Percentiles rank a stretch among this genome's conserved stretches.
phyloP scores from a whole-genome alignment of 2,888 invertebrate genomes.

The Diplolepis rosae region DNA sequence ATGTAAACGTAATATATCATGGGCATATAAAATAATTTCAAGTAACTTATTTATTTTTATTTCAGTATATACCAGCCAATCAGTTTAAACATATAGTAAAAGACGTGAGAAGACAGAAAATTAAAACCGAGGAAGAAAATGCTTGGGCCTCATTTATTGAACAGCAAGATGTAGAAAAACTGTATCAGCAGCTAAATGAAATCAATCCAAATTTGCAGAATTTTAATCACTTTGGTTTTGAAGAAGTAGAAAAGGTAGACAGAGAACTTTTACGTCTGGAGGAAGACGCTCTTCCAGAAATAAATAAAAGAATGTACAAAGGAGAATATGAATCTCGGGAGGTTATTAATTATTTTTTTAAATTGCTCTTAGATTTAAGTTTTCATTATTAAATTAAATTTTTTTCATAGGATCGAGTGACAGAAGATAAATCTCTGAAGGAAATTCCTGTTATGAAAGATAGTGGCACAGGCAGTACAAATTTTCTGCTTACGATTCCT shows the following conservation, averaged over 20 bases:
- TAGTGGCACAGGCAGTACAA: slow-evolving; percentile 39
- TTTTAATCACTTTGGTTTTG: slow-evolving; percentile 36
- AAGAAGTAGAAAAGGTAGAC: slow-evolving; percentile 56
- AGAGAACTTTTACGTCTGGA: slow-evolving; percentile 57
- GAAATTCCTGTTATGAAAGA: slow-evolving; percentile 37
- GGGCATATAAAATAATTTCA: too few species aligned
- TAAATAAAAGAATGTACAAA: slow-evolving; percentile 31
- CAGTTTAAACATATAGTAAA: slow-evolving; percentile 65
- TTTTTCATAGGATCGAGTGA: not conserved
- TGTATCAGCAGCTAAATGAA: slow-evolving; percentile 41
- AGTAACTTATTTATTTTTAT: slow-evolving; percentile 36
- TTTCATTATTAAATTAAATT: not conserved
- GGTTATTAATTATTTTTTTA: not conserved
- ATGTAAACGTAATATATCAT: too few species aligned
- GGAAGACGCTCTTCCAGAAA: slow-evolving; percentile 53
- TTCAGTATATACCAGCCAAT: slow-evolving; percentile 64
- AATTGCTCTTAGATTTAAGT: not conserved
- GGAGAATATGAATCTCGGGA: not conserved
- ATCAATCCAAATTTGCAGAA: slow-evolving; percentile 29
- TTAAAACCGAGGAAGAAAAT: slow-evolving; percentile 59
- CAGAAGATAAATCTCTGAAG: not conserved
- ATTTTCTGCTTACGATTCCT: slow-evolving; percentile 49
- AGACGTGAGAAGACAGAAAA: slow-evolving; percentile 61
- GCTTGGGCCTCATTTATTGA: slow-evolving; percentile 60
- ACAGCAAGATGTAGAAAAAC: slow-evolving; percentile 49